Conservation (phyloP, 2,113 vertebrate genomes). For the Cygnus atratus region DNA sequence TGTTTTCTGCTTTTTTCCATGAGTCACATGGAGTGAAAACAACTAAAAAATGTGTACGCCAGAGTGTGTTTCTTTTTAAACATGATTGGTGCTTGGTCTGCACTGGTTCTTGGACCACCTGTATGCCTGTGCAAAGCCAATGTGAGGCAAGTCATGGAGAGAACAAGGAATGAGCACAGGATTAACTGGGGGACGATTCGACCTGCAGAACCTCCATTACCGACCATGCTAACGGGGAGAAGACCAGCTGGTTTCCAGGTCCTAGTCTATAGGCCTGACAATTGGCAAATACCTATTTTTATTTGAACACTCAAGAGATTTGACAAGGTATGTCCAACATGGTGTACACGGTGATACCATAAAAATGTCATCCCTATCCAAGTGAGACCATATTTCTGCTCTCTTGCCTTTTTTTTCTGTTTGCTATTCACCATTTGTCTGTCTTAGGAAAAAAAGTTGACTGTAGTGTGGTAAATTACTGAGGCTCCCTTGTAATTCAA, state of each 20-base stretch:
- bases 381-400: not conserved
- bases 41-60: not conserved
- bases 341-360: not conserved
- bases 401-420: not conserved
- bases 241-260: not conserved
- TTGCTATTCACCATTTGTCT: not conserved
- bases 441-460: not conserved
- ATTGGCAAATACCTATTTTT: not conserved
- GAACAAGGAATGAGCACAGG: not conserved
- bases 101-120: not conserved
- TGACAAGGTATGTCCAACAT: fast-evolving
- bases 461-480: not conserved
- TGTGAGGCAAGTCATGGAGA: not conserved
- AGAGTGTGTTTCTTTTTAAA: not conserved
- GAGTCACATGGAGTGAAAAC: not conserved
- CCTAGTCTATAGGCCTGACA: not conserved
- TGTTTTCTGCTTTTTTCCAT: slow-evolving; percentile 2
- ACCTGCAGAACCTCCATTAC: not conserved
- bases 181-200: not conserved
- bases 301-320: not conserved
- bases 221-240: not conserved
- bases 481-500: not conserved
- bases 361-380: not conserved
- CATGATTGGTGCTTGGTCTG: not conserved
- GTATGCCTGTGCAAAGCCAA: not conserved